phyloP scores from a whole-genome alignment of 2,113 vertebrate genomes.

The Actenoides hombroni region DNA sequence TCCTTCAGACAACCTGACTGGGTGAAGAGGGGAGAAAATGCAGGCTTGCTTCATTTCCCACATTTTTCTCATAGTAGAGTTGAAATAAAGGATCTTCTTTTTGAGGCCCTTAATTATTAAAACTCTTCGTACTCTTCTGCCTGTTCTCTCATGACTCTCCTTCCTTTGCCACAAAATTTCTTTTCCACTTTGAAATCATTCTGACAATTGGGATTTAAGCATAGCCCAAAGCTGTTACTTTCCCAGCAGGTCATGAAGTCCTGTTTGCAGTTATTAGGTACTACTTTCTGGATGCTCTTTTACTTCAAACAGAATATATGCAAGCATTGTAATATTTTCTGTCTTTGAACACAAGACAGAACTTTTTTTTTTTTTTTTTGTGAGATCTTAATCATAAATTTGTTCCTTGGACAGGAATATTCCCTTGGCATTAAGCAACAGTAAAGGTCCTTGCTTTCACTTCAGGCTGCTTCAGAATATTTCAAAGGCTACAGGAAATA shows the following conservation, averaged over 20 bases:
- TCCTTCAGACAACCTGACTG: slow-evolving; percentile 54
- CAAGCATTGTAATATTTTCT: slow-evolving; percentile 32
- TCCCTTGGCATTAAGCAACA: slow-evolving; percentile 47
- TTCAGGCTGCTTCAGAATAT: slow-evolving; percentile 32
- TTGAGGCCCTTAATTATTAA: neutral
- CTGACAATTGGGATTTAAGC: neutral
- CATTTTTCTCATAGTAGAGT: neutral
- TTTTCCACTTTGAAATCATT: neutral
- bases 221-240: neutral
- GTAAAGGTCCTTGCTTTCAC: slow-evolving; percentile 34
- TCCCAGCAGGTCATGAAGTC: neutral
- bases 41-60: slow-evolving; percentile 1
- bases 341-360: slow-evolving; percentile 34
- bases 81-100: neutral
- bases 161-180: neutral
- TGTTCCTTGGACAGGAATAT: slow-evolving; percentile 69
- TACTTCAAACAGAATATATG: neutral
- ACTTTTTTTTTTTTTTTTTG: neutral
- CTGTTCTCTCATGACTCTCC: neutral
- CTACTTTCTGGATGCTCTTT: slow-evolving; percentile 25
- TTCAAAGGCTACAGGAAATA: slow-evolving; percentile 51
- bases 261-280: slow-evolving; percentile 4
- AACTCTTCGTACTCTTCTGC: neutral
- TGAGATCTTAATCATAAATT: slow-evolving; percentile 64
- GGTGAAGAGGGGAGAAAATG: slow-evolving; percentile 4